Conservation (phyloP, 2,113 vertebrate species). For the Mirza zaza region DNA sequence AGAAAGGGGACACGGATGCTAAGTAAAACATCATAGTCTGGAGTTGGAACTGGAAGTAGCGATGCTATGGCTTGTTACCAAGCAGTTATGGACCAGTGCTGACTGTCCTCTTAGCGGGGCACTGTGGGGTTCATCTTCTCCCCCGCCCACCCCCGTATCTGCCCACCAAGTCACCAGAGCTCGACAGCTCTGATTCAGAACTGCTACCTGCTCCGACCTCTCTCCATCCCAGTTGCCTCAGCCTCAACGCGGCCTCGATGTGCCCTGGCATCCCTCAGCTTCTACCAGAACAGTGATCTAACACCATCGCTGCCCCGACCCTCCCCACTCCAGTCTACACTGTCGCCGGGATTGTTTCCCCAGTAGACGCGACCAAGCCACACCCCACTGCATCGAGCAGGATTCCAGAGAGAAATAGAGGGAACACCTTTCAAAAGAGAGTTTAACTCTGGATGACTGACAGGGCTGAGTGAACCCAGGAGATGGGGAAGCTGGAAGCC, state of each 20-base stretch:
- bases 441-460: neutral
- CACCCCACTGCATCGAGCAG: neutral
- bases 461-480: neutral
- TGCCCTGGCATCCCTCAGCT: neutral
- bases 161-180: neutral
- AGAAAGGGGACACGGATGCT: neutral
- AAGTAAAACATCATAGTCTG: neutral
- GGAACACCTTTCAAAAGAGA: neutral
- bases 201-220: neutral
- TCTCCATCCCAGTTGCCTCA: neutral
- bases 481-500: neutral
- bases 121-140: neutral
- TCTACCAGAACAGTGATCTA: too few relatives aligned
- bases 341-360: neutral
- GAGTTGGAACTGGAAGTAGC: neutral
- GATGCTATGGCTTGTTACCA: neutral
- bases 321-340: neutral
- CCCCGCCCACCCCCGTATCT: neutral
- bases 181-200: neutral
- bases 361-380: neutral
- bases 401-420: neutral
- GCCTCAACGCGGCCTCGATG: fast-evolving
- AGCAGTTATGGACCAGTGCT: neutral
- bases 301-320: fast-evolving
- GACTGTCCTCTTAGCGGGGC: neutral